Percentiles rank a stretch among this genome's conserved stretches.
These are phyloP conservation scores for Agriopis leucophaearia DNA, from an alignment of 2,888 invertebrate species.

Conservation along the genomic window DNA sequence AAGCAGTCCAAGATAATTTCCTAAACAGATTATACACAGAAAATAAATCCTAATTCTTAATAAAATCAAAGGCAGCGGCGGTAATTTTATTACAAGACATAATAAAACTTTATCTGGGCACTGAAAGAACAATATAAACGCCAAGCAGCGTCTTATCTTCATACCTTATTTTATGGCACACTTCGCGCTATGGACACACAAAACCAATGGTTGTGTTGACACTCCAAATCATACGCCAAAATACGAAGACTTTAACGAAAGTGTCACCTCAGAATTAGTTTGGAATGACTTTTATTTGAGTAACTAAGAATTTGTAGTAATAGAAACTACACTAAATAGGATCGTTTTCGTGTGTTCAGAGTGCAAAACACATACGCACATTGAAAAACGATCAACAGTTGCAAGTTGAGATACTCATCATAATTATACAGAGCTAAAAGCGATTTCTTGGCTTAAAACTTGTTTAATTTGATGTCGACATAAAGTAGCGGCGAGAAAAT, in stretches of 20 bases:
- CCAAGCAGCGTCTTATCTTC: constrained; percentile 26
- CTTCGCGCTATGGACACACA: constrained; percentile 13
- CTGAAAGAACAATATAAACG: constrained; percentile 49
- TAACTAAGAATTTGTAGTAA: background rate
- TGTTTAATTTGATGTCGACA: constrained; percentile 84
- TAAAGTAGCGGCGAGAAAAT: constrained; percentile 78
- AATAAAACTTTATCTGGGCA: constrained; percentile 74
- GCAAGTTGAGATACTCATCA: constrained; percentile 21
- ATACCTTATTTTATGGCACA: constrained; percentile 18
- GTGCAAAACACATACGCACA: background rate
- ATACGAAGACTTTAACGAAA: background rate
- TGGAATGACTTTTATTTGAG: no score
- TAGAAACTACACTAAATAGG: background rate
- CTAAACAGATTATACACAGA: constrained; percentile 40
- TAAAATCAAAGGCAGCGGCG: constrained; percentile 60
- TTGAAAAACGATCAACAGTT: background rate
- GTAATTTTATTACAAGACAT: constrained; percentile 60
- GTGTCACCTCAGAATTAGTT: background rate
- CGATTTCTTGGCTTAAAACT: constrained; percentile 60
- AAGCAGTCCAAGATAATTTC: constrained; percentile 40
- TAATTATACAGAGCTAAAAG: constrained; percentile 36
- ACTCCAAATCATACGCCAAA: background rate
- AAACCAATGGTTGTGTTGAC: constrained; percentile 11
- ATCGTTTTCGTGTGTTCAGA: background rate
- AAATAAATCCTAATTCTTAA: constrained; percentile 57